Evolutionary conservation across 2,888 invertebrate species (phyloP).

Genomic region (Arrhopalites spinosus): DNA sequence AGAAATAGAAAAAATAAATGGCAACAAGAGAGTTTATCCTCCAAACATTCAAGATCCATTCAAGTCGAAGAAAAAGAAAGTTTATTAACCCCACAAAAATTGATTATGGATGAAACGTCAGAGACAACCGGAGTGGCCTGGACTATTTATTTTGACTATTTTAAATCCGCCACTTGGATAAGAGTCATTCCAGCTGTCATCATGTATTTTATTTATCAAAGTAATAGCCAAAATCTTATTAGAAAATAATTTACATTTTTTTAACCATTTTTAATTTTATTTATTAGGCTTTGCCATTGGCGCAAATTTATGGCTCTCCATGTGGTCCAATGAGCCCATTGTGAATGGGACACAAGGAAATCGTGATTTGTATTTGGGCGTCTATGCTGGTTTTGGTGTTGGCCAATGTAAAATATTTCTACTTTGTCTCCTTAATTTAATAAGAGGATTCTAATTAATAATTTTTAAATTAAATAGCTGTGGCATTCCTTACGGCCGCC

Average conservation of each 20-base stretch:
- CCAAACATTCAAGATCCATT: too few relatives aligned
- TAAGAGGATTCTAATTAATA: neutral
- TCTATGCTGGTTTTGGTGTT: conserved; percentile 59
- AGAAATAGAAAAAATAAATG: neutral
- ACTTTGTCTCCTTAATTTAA: neutral
- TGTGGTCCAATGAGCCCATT: conserved; percentile 52
- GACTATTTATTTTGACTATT: conserved; percentile 62
- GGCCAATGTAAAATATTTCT: conserved; percentile 56
- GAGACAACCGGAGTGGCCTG: conserved; percentile 61
- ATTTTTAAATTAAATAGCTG: conserved; percentile 3
- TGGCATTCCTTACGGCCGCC: conserved; percentile 29
- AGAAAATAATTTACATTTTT: neutral
- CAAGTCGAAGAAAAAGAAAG: neutral
- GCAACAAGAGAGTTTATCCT: neutral
- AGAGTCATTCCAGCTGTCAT: conserved; percentile 57
- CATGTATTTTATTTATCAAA: conserved; percentile 58
- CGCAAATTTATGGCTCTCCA: conserved; percentile 57
- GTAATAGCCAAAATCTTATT: conserved; percentile 5
- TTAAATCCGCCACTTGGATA: conserved; percentile 61
- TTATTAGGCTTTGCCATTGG: conserved; percentile 54
- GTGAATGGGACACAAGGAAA: conserved; percentile 52
- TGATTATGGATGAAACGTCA: conserved; percentile 25
- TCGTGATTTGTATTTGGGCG: conserved; percentile 57
- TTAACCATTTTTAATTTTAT: neutral
- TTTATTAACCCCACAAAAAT: too few relatives aligned